Percentiles rank a stretch among this genome's conserved stretches.
phyloP scores from a whole-genome alignment of 2,113 vertebrate species.

The Pterophyllum scalare region DNA sequence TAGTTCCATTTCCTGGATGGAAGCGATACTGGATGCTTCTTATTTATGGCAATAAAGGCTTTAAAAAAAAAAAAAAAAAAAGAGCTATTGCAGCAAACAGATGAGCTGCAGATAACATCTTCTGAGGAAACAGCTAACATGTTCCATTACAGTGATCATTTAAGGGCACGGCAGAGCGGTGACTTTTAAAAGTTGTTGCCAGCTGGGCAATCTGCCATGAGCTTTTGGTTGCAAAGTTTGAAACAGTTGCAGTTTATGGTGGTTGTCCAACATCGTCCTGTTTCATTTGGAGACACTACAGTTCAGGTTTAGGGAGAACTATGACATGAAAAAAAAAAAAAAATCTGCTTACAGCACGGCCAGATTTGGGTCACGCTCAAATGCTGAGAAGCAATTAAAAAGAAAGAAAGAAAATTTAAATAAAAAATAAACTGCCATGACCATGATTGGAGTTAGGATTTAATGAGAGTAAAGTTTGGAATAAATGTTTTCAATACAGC shows the following conservation, averaged over 20 bases:
- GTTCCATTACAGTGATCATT: not conserved
- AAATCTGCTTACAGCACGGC: not conserved
- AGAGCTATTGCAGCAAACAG: not conserved
- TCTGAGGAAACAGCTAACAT: not conserved
- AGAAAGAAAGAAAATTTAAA: too few relatives aligned
- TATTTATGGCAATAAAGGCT: not conserved
- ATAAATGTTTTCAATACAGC: too few relatives aligned
- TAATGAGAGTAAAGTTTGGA: too few relatives aligned
- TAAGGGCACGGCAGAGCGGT: not conserved
- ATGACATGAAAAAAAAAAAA: not conserved
- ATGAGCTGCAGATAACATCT: not conserved
- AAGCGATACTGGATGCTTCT: not conserved
- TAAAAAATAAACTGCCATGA: too few relatives aligned
- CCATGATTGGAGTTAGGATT: too few relatives aligned
- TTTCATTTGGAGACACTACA: not conserved
- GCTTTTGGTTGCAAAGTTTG: not conserved
- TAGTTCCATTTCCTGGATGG: not conserved
- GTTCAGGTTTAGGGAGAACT: not conserved
- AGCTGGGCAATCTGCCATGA: not conserved
- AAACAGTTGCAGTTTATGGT: not conserved
- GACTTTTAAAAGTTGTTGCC: not conserved
- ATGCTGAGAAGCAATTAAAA: not conserved
- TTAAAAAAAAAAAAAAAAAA: too few relatives aligned
- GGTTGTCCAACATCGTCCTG: not conserved
- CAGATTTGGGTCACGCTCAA: not conserved